A percentile compares a stretch with the other conserved stretches of the same genome.
These are phyloP conservation scores for Thalpophila matura DNA, from an alignment of 2,888 invertebrate species.

Conservation along the genomic window DNA sequence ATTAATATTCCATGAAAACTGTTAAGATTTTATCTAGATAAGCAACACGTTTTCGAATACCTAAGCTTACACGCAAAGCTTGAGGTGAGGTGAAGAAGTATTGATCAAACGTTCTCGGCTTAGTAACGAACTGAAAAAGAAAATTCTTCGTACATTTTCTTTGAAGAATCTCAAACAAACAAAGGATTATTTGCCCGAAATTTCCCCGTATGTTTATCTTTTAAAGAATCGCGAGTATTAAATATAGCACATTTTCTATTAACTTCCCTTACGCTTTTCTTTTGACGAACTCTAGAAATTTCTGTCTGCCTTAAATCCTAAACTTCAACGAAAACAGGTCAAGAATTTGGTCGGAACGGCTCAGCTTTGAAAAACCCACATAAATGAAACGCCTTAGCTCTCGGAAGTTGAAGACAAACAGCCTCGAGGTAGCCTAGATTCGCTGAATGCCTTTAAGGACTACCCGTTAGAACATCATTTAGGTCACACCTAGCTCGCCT, in stretches of 20 bases:
- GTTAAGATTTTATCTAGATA: conserved; percentile 43
- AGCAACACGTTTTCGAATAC: conserved; percentile 26
- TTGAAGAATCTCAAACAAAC: conserved; percentile 3
- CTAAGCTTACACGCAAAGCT: conserved; percentile 49
- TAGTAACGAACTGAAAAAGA: conserved; percentile 20
- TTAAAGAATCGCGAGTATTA: not conserved
- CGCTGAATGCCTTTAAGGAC: conserved; percentile 74
- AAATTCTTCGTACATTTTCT: conserved; percentile 22
- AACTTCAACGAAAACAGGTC: conserved; percentile 38
- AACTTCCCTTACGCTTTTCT: not conserved
- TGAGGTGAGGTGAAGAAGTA: conserved; percentile 38
- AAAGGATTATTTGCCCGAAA: not conserved
- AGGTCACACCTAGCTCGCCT: conserved; percentile 70
- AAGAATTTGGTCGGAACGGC: conserved; percentile 50
- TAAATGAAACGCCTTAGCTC: conserved; percentile 52
- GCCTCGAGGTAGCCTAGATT: conserved; percentile 66
- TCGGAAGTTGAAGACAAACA: conserved; percentile 37
- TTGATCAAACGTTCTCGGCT: conserved; percentile 50
- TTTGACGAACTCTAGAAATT: not conserved
- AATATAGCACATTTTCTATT: conserved; percentile 1
- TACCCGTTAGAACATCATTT: conserved; percentile 69
- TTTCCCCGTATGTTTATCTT: not conserved
- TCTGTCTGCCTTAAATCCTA: conserved; percentile 5
- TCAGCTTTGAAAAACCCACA: conserved; percentile 36
- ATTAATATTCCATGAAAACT: conserved; percentile 13